Conservation (phyloP, 2,797 vertebrate species). For the Sebastes baramenuke region DNA sequence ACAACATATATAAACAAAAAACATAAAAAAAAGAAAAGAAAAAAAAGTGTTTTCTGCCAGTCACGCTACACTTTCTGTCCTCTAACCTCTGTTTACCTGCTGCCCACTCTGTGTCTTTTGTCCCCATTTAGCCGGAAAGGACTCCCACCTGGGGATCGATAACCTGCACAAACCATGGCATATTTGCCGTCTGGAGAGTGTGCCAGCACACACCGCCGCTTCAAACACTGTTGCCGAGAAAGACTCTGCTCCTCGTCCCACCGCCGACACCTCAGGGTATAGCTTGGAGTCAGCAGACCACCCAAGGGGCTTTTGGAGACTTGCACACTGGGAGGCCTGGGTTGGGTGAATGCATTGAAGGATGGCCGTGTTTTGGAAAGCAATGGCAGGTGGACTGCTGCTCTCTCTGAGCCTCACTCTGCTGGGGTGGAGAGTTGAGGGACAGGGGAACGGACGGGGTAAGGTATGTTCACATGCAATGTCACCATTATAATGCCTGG, state of each 20-base stretch:
- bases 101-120: background rate
- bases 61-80: background rate
- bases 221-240: background rate
- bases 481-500: background rate
- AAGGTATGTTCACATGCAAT: slow-evolving; percentile 60
- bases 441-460: slow-evolving; percentile 35
- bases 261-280: background rate
- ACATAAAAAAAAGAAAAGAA: too few species aligned
- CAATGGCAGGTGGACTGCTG: slow-evolving; percentile 51
- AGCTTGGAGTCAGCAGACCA: slow-evolving; percentile 14
- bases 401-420: slow-evolving; percentile 52
- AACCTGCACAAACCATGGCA: background rate
- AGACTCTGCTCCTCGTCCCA: slow-evolving; percentile 2
- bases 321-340: slow-evolving; percentile 18
- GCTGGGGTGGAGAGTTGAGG: slow-evolving; percentile 34
- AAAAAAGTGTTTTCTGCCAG: background rate
- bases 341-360: slow-evolving; percentile 38
- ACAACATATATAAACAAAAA: too few species aligned
- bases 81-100: background rate
- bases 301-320: slow-evolving; percentile 31
- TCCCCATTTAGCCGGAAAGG: background rate
- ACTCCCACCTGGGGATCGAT: slow-evolving; percentile 60
- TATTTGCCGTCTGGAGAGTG: slow-evolving; percentile 57
- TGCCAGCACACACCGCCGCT: slow-evolving; percentile 4
- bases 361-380: slow-evolving; percentile 63